Base-by-base conservation (phyloP, 2,888 invertebrate genomes). In the Gari tellinella region DNA sequence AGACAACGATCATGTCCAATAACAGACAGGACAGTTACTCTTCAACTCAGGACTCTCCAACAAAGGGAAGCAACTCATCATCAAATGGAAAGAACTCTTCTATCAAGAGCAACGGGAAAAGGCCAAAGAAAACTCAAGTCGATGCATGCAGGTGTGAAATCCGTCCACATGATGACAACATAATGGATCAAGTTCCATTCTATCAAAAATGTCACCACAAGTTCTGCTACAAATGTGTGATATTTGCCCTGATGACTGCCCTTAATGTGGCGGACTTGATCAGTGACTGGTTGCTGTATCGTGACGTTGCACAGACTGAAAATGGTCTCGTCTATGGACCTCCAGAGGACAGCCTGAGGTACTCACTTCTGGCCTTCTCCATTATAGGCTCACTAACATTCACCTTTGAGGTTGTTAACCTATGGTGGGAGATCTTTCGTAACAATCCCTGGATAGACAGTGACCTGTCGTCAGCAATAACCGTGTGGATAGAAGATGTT, bases 271-370 rank as follows among this genome's bases (percentile, higher is more conserved):
- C 72, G 0, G 85, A 85, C 61, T 69, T 86, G 14, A 41, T 85
- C 61, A 72, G 77, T 74, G 86, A 87, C 66, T 87, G 86, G 86
- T 56, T 85, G 21, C 63, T 85, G 15, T 85, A 80, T 48, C 45
- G 49, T 15, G 83, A 86, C 51, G 77, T 86, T 10, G 21, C 73
- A 7, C 55, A 38, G 14, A 70, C 77, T 4, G 72, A 85, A 53
- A 55, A 76, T 26, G 86, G 82, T 1, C 69, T 86, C n/a, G 86
- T 86, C 14, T 86, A 85, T 56, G 86, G 86, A 2, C 83, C 86
- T 2, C 73, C 79, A 10, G 67, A 69, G 17, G 62, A 52, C 12
- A 57, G 41, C 1, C 64, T 83, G 1, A 65, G 45, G 10, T 77
- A 66, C 23, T 61, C 65, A 5, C 55, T 85, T 5, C 60, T 85